Evolutionary conservation across 2,888 invertebrate genomes (phyloP), one percentile per base, ranked within the genome.

Genomic region (Drosophila robusta): DNA sequence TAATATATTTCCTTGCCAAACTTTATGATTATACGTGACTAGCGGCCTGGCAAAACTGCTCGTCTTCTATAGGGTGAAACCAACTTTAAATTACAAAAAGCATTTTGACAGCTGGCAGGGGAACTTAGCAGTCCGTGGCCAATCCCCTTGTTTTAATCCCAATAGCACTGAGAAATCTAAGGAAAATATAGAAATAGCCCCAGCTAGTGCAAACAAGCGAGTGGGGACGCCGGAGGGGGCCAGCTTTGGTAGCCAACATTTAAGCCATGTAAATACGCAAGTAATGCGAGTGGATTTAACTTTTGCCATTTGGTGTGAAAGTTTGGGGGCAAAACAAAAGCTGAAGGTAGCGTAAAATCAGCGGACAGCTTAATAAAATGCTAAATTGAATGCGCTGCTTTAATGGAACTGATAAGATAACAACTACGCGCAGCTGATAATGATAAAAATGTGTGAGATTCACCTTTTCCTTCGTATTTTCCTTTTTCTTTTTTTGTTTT

Each of bases 221-320:
- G 26, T 29, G 6, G 26, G 26, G 18, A 18, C 18, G 18, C 18
- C 18, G 1, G 18, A 18, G 18, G 18, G 18, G 18, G 2, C 18
- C 18, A 18, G 7, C 26, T 29, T 9, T 29, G 16, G 32, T 54
- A 22, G 47, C 26, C 34, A 29, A 44, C 38, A 60, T 62, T 73
- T 78, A 81, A 78, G 72, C 68, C 78, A 70, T 52, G 75, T 80
- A 73, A 84, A 87, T 63, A 56, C 69, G 62, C 65, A 63, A 74
- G 62, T 78, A 76, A 81, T 70, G 70, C 67, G 68, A 73, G 47
- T 57, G 58, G 75, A 82, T 82, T 82, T 74, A 87, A 82, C 82
- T 87, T 84, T 84, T 71, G 74, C 71, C 70, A 81, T 74, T 81
- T 72, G 57, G 42, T 50, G 60, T 12, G 16, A 65, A 75, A 75